phyloP scores from a whole-genome alignment of 2,888 invertebrate species.

The Pyrrhia umbra region DNA sequence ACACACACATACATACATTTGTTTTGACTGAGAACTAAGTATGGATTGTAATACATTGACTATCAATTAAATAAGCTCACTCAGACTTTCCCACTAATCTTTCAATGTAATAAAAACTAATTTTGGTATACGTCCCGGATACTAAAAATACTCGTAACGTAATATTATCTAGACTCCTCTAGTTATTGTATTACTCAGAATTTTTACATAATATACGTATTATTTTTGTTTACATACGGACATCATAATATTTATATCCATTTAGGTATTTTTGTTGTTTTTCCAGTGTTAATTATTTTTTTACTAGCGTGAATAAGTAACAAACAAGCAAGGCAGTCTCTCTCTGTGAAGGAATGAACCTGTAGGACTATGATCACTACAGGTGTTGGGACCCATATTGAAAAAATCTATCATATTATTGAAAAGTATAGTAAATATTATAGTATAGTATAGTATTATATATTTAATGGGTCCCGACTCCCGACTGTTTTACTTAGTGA shows the following conservation, averaged over 20 bases:
- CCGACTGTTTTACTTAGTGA: too few species aligned
- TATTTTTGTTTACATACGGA: constrained; percentile 13
- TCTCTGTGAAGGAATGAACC: too few species aligned
- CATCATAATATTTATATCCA: constrained; percentile 33
- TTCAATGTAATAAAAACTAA: constrained; percentile 9
- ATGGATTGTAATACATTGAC: constrained; percentile 9
- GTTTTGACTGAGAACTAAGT: background rate
- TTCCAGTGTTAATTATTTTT: background rate
- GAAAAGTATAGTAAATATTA: too few species aligned
- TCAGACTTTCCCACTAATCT: background rate
- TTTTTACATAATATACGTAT: constrained; percentile 10
- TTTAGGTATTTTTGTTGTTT: constrained; percentile 28
- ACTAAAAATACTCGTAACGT: constrained; percentile 3
- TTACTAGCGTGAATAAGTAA: too few species aligned
- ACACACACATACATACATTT: too few species aligned
- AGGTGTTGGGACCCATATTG: too few species aligned
- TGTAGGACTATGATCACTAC: too few species aligned
- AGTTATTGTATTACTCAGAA: constrained; percentile 3
- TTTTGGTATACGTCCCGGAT: background rate
- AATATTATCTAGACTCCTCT: constrained; percentile 5
- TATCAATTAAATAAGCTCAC: background rate
- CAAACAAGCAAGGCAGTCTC: too few species aligned
- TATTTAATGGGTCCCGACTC: too few species aligned
- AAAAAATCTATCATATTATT: too few species aligned
- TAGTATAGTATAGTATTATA: too few species aligned